Evolutionary conservation across 1,140 invertebrate genomes (phyloP).

Genomic region (Ips typographus): DNA sequence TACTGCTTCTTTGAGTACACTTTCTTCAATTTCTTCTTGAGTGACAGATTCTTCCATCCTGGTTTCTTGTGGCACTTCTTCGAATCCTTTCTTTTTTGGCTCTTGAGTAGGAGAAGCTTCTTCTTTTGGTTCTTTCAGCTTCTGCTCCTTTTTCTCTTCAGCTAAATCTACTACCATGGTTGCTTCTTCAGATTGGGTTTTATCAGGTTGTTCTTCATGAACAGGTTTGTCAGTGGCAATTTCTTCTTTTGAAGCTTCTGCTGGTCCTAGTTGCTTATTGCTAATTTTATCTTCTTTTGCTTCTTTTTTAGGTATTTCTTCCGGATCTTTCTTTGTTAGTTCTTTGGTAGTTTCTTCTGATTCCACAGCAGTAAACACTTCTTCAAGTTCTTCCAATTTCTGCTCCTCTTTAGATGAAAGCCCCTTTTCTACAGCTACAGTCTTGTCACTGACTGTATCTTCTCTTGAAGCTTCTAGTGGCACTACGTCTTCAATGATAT

Average conservation of each 20-base stretch:
- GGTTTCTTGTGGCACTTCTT: background rate
- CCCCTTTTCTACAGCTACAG: too few species aligned
- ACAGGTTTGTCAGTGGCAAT: too few species aligned
- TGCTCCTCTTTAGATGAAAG: background rate
- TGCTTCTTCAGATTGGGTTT: too few species aligned
- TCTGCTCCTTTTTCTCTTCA: background rate
- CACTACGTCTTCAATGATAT: background rate
- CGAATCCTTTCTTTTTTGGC: background rate
- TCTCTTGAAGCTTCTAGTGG: too few species aligned
- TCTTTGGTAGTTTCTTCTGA: background rate
- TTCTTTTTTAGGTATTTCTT: background rate
- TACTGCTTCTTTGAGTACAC: slow-evolving; percentile 19
- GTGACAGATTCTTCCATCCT: background rate
- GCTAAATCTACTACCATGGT: too few species aligned
- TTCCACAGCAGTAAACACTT: background rate
- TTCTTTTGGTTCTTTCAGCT: background rate
- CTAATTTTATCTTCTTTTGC: slow-evolving; percentile 2
- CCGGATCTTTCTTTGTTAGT: background rate
- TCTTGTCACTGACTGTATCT: too few species aligned
- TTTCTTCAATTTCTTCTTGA: background rate
- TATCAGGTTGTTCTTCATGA: too few species aligned
- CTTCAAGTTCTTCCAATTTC: background rate
- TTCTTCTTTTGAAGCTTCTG: too few species aligned
- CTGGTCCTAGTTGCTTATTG: background rate
- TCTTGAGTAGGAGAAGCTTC: background rate